Evolutionary conservation across 2,888 invertebrate species (phyloP), one percentile per base, ranked within the genome.

Genomic region (Junonia oenone): DNA sequence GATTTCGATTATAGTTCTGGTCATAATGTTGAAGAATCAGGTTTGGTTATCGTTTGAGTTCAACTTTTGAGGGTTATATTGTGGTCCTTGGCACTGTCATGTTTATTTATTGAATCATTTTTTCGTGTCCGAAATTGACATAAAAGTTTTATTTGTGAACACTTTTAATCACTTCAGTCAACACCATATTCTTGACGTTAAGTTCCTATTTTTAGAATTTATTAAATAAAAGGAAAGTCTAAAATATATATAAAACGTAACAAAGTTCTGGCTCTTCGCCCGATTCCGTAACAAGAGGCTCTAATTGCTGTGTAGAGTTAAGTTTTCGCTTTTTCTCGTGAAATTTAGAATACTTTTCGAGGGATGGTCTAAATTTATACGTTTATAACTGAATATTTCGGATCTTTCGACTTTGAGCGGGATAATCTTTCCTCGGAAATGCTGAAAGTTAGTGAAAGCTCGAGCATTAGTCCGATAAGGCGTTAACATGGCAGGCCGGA

Each of bases 401-500:
- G n/a, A 33, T 33, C 14, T 37, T 6, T n/a, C 19, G 19, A 2
- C n/a, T 40, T 40, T 5, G 2, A 6, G 2, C 0, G 13, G 22
- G 43, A n/a, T 43, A 13, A 43, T 43, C 43, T 43, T 43, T 43
- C 43, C n/a, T 17, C 13, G 26, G 13, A 43, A 43, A 22, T 22
- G 13, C 22, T 13, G 6, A 43, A 43, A 22, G 22, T 43, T 27
- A n/a, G 15, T 19, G 15, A 37, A 17, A 52, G n/a, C 15, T 13
- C 13, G n/a, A 35, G 35, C 31, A 31, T 53, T 38, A 53, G 15
- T 38, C 35, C 31, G 47, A 40, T 40, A 47, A 38, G 15, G 31
- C 47, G 53, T 40, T 53, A 53, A 40, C 53, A 13, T 26, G 43
- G 13, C 43, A 40, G n/a, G 31, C 5, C 40, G 40, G 40, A 47